phyloP scores from a whole-genome alignment of 1,140 invertebrate genomes.

The Colletes gigas region DNA sequence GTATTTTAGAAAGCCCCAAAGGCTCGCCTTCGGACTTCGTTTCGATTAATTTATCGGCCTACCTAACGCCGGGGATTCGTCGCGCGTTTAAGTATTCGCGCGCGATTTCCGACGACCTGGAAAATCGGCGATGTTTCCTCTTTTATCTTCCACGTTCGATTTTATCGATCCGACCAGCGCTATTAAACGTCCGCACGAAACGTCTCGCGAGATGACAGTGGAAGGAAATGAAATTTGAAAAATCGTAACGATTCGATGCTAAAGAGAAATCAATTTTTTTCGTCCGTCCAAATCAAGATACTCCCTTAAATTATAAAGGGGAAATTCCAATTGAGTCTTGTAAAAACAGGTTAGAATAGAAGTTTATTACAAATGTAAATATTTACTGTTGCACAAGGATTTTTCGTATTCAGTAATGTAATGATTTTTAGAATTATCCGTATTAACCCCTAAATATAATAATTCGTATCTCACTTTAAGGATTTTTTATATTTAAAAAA shows the following conservation, averaged over 20 bases:
- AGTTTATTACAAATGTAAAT: no score
- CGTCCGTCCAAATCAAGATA: no score
- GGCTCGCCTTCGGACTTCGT: constrained; percentile 17
- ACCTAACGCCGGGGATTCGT: constrained; percentile 37
- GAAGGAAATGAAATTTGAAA: neutral
- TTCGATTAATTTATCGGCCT: constrained; percentile 67
- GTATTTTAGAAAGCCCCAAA: constrained; percentile 68
- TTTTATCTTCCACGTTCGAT: neutral
- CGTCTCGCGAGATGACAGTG: neutral
- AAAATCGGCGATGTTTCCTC: constrained; percentile 16
- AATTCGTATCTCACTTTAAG: no score
- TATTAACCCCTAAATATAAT: no score
- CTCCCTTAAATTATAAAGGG: no score
- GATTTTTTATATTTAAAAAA: no score
- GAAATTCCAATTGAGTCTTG: no score
- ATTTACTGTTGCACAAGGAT: no score
- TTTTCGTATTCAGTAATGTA: no score
- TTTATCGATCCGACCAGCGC: neutral
- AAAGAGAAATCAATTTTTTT: no score
- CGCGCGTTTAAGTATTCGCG: neutral
- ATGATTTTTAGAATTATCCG: no score
- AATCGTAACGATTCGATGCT: neutral
- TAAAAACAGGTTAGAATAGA: no score
- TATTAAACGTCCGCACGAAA: neutral
- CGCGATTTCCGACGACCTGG: constrained; percentile 25